These are phyloP conservation scores for Pteria penguin DNA, from an alignment of 2,888 invertebrate species.

Conservation along the genomic window DNA sequence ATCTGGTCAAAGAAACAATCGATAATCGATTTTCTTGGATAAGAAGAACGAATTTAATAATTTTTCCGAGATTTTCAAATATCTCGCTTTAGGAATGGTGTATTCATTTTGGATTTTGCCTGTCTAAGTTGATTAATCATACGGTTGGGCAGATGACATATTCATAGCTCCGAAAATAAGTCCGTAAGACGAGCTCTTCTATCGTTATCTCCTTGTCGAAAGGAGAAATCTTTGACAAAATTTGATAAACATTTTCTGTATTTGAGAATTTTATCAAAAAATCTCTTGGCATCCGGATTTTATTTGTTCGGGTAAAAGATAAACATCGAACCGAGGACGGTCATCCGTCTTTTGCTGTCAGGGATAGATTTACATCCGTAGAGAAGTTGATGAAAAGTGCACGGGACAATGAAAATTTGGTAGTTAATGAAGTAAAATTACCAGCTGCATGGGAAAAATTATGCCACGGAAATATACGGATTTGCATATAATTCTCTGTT, in stretches of 20 bases:
- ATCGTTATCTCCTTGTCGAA: neutral
- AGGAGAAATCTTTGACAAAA: neutral
- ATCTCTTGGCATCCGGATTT: constrained; percentile 32
- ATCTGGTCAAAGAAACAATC: too few relatives aligned
- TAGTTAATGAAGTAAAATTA: constrained; percentile 52
- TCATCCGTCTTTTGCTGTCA: constrained; percentile 55
- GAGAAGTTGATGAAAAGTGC: constrained; percentile 1
- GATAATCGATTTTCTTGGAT: too few relatives aligned
- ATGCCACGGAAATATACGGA: constrained; percentile 14
- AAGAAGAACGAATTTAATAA: too few relatives aligned
- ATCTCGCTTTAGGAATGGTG: too few relatives aligned
- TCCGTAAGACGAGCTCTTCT: neutral
- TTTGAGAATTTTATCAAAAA: neutral
- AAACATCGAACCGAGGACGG: constrained; percentile 46
- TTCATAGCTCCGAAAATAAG: too few relatives aligned
- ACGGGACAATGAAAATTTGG: constrained; percentile 53
- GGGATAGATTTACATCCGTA: constrained; percentile 18
- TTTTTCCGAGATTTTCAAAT: too few relatives aligned
- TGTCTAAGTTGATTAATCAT: too few relatives aligned
- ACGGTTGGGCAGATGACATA: too few relatives aligned
- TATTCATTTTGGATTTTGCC: too few relatives aligned
- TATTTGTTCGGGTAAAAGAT: constrained; percentile 36
- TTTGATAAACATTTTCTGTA: neutral
- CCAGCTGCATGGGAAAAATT: constrained; percentile 35
- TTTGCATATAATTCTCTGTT: constrained; percentile 42